These are phyloP conservation scores for Vireo griseus DNA, from an alignment of 2,797 vertebrate species.

Conservation along the genomic window DNA sequence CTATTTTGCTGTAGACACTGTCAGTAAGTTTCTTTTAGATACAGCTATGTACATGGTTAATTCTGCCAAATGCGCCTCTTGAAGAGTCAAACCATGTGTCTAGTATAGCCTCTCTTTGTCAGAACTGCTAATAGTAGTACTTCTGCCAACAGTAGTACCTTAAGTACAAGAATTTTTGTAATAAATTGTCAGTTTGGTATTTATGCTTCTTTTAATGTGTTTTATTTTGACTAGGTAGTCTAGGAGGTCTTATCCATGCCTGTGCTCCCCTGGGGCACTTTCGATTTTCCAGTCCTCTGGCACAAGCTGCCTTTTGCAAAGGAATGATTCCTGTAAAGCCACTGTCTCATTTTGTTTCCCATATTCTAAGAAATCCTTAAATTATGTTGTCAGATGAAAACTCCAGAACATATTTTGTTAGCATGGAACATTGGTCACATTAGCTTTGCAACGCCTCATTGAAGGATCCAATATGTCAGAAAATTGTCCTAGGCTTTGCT, in stretches of 20 bases:
- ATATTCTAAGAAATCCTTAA: neutral
- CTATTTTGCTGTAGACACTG: neutral
- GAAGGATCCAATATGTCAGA: neutral
- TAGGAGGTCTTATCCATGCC: neutral
- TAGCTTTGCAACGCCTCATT: neutral
- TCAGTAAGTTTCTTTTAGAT: neutral
- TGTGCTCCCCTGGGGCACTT: neutral
- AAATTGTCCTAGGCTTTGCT: slow-evolving; percentile 22
- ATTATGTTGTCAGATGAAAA: slow-evolving; percentile 7
- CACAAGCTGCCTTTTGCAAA: neutral
- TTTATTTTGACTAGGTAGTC: neutral
- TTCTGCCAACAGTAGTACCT: neutral
- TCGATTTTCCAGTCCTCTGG: neutral
- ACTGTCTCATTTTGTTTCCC: neutral
- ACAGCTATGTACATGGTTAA: neutral
- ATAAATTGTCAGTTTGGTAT: neutral
- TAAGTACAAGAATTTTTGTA: neutral
- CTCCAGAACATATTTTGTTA: neutral
- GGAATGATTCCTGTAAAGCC: neutral
- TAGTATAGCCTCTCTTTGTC: neutral
- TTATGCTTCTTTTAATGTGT: neutral
- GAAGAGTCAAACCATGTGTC: neutral
- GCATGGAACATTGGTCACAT: neutral
- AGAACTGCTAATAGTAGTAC: neutral
- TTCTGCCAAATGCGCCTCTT: neutral